phyloP scores from a whole-genome alignment of 1,140 invertebrate genomes.

The Branchinecta lynchi region DNA sequence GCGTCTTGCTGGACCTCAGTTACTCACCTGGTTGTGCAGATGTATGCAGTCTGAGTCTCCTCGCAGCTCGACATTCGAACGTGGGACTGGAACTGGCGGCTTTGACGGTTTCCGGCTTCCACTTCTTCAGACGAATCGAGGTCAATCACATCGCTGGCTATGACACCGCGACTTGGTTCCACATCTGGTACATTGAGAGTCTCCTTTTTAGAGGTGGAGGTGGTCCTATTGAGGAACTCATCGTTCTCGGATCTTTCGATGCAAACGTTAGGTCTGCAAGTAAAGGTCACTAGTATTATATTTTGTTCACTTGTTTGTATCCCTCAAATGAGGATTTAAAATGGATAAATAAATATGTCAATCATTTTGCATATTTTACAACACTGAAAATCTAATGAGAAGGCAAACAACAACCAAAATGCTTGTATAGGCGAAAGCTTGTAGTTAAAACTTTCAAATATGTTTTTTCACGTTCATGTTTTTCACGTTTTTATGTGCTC shows the following conservation, averaged over 20 bases:
- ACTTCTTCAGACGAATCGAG: neutral
- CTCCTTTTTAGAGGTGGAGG: neutral
- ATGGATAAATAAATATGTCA: too few species aligned
- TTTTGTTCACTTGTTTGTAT: too few species aligned
- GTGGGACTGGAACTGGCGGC: conserved; percentile 15
- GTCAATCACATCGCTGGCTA: neutral
- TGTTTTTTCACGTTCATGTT: too few species aligned
- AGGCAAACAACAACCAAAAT: too few species aligned
- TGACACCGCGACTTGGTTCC: neutral
- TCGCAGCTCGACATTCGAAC: conserved; percentile 17
- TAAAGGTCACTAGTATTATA: neutral
- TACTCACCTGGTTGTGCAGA: conserved; percentile 18
- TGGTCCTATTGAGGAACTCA: neutral
- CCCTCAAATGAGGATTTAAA: too few species aligned
- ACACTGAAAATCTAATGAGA: too few species aligned
- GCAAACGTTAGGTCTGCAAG: conserved; percentile 17
- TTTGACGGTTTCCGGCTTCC: neutral
- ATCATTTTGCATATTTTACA: too few species aligned
- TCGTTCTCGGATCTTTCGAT: conserved; percentile 17
- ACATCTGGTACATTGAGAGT: neutral
- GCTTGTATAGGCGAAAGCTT: too few species aligned
- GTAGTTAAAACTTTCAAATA: too few species aligned
- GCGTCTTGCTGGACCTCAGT: too few species aligned
- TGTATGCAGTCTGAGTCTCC: conserved; percentile 12
- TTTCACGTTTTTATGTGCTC: too few species aligned